These are phyloP conservation scores for Champsocephalus gunnari DNA, from an alignment of 2,797 vertebrate species.

Conservation along the genomic window DNA sequence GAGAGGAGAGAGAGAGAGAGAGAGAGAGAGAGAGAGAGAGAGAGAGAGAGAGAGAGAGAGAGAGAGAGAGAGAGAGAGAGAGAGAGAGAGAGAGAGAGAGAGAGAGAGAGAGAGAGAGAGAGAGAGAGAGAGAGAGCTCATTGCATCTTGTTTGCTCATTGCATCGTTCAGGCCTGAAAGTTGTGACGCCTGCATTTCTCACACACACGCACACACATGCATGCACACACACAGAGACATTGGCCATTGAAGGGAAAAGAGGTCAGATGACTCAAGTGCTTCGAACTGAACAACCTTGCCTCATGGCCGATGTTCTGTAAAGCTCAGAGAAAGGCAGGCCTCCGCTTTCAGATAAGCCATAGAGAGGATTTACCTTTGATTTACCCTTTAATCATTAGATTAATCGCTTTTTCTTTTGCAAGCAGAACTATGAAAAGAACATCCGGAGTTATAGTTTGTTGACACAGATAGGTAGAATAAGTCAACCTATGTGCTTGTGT, in stretches of 20 bases:
- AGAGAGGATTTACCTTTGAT: constrained; percentile 2
- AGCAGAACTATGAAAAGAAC: constrained; percentile 27
- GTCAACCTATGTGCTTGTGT: not conserved
- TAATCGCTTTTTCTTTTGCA: constrained; percentile 23
- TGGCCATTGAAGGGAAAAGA: not conserved
- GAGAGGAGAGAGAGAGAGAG: too few species aligned
- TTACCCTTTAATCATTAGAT: constrained; percentile 4
- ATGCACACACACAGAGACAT: too few species aligned
- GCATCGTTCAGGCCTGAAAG: not conserved
- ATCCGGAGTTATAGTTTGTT: not conserved
- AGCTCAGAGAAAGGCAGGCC: constrained; percentile 7
- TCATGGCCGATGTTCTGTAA: not conserved
- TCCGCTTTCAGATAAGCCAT: too few species aligned
- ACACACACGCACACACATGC: too few species aligned
- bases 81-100: too few species aligned
- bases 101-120: too few species aligned
- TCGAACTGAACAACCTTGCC: not conserved
- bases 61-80: too few species aligned
- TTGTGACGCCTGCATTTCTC: too few species aligned
- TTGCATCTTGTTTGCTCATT: not conserved
- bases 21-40: too few species aligned
- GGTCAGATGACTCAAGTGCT: not conserved
- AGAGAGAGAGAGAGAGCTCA: too few species aligned
- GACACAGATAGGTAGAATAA: constrained; percentile 10
- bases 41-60: too few species aligned